These are phyloP conservation scores for Apeira syringaria DNA, from an alignment of 2,888 invertebrate species.

Conservation along the genomic window DNA sequence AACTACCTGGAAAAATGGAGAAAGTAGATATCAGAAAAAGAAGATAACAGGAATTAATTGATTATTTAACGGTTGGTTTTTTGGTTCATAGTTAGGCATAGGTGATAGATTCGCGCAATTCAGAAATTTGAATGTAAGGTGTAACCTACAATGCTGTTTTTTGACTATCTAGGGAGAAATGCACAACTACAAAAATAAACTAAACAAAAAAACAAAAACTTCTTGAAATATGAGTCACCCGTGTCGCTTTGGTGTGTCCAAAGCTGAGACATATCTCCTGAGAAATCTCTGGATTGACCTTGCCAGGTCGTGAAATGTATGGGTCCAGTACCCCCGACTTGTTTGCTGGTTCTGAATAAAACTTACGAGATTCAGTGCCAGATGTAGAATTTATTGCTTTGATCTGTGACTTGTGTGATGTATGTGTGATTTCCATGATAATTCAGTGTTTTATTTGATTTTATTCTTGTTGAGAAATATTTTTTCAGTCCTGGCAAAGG, in stretches of 20 bases:
- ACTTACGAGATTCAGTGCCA: slow-evolving; percentile 29
- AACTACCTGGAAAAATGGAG: too few relatives aligned
- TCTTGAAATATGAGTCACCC: too few relatives aligned
- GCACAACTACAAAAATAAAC: too few relatives aligned
- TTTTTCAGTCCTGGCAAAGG: slow-evolving; percentile 18
- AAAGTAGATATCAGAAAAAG: too few relatives aligned
- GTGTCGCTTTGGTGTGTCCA: slow-evolving; percentile 3
- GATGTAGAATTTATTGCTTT: slow-evolving; percentile 35
- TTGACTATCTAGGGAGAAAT: too few relatives aligned
- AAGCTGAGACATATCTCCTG: slow-evolving; percentile 31
- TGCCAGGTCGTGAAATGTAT: slow-evolving; percentile 31
- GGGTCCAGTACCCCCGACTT: slow-evolving; percentile 32
- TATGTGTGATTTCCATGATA: slow-evolving; percentile 24
- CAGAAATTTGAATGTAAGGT: too few relatives aligned
- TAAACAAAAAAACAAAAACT: too few relatives aligned
- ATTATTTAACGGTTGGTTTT: too few relatives aligned
- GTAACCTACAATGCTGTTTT: too few relatives aligned
- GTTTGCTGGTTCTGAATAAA: slow-evolving; percentile 34
- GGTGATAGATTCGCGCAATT: too few relatives aligned
- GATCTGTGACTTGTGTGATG: slow-evolving; percentile 23
- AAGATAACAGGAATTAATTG: too few relatives aligned
- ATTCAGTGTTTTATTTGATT: slow-evolving; percentile 14
- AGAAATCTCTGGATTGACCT: slow-evolving; percentile 39
- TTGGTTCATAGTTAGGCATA: too few relatives aligned
- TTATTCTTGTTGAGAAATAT: slow-evolving; percentile 10